phyloP scores from a whole-genome alignment of 2,113 vertebrate species.

The Furnarius figulus region DNA sequence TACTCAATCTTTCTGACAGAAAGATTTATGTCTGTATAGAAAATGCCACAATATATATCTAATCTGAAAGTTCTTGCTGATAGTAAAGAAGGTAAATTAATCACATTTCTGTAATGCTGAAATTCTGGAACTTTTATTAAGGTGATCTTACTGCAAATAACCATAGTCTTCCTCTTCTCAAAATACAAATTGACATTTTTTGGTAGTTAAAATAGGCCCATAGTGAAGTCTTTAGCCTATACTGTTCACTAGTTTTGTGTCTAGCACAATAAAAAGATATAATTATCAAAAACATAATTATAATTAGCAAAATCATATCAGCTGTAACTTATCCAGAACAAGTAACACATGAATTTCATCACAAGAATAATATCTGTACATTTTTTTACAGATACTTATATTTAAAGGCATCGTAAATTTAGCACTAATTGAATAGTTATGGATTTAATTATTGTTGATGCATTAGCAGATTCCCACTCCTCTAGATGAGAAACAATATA shows the following conservation, averaged over 20 bases:
- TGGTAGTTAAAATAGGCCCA: background rate
- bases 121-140: background rate
- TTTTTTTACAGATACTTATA: background rate
- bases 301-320: background rate
- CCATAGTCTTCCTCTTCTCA: background rate
- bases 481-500: background rate
- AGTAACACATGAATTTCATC: background rate
- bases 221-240: background rate
- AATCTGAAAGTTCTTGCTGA: background rate
- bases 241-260: background rate
- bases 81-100: slow-evolving; percentile 9
- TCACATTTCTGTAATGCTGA: background rate
- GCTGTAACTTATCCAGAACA: background rate
- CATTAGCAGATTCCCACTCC: background rate
- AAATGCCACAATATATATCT: slow-evolving; percentile 9
- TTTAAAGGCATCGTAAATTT: background rate
- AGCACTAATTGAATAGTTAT: background rate
- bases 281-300: background rate
- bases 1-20: background rate
- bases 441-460: background rate
- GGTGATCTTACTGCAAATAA: background rate
- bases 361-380: background rate
- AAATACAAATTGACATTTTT: background rate
- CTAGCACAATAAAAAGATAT: background rate
- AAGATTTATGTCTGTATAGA: slow-evolving; percentile 1